Evolutionary conservation across 2,888 invertebrate genomes (phyloP), one percentile per base, ranked within the genome.

Genomic region (Lasioglossum marginatum): DNA sequence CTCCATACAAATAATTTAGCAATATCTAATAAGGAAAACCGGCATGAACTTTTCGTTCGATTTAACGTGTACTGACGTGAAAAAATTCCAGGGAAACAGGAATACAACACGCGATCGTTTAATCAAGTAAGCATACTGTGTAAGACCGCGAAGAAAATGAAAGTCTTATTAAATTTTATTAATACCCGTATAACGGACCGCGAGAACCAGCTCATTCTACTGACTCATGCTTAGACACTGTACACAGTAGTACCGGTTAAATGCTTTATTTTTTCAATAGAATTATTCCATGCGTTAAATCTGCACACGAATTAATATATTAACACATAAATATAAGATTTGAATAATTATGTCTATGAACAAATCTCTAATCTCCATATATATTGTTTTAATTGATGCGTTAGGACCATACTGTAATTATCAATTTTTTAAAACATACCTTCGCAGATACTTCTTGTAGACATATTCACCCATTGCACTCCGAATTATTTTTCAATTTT

Each of bases 101-200:
- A 57, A 57, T 57, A 57, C n/a, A 52, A 43, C n/a, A 57, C n/a
- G n/a, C 57, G 57, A n/a, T 57, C 57, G 57, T 57, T 57, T 57
- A 57, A 57, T n/a, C n/a, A n/a, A n/a, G 57, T n/a, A n/a, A 10
- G 57, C 57, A 8, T 52, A 57, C 52, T n/a, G n/a, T 57, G 23
- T 1, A 57, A 57, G 12, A 57, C 57, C 12, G 12, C 57, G n/a
- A 12, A 12, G 57, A 57, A n/a, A 57, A 12, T 57, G 57, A 57
- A 57, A 57, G 57, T 57, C 57, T 57, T 57, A 57, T 57, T 57
- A 10, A 57, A 57, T 57, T 57, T 57, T 57, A 57, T n/a, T 57
- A 57, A 57, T 57, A 57, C 57, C 12, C 4, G n/a, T 23, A 57
- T 57, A 57, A 57, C 57, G 57, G 57, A 57, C 57, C 57, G 57